Conservation (phyloP, 1,140 invertebrate species). For the Trichonephila clavipes region DNA sequence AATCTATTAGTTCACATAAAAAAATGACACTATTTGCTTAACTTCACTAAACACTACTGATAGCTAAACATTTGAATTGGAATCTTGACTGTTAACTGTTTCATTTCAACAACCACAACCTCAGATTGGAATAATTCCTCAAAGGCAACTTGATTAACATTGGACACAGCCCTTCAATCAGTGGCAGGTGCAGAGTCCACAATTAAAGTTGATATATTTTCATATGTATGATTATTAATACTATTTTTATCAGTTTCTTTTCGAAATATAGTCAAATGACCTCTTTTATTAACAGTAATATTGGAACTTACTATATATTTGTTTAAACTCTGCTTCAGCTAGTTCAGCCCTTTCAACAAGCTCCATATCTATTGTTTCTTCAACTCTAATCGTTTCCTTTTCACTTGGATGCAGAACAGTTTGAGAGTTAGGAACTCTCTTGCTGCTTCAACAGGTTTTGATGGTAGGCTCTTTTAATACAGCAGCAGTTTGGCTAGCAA, state of each 20-base stretch:
- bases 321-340: background rate
- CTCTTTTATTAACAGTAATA: background rate
- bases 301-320: background rate
- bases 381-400: background rate
- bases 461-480: background rate
- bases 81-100: background rate
- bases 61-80: background rate
- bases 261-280: background rate
- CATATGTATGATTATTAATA: background rate
- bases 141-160: no score
- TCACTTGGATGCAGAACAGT: background rate
- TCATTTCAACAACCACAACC: background rate
- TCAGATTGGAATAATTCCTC: no score
- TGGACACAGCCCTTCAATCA: no score
- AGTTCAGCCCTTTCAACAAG: background rate
- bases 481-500: constrained; percentile 18
- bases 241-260: constrained; percentile 19
- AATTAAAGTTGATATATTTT: background rate
- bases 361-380: background rate
- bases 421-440: background rate
- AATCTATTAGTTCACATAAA: no score
- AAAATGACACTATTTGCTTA: no score
- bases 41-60: background rate
- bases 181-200: no score
- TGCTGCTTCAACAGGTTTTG: background rate